phyloP scores from a whole-genome alignment of 2,888 invertebrate genomes.

The Lamellibrachia columna region DNA sequence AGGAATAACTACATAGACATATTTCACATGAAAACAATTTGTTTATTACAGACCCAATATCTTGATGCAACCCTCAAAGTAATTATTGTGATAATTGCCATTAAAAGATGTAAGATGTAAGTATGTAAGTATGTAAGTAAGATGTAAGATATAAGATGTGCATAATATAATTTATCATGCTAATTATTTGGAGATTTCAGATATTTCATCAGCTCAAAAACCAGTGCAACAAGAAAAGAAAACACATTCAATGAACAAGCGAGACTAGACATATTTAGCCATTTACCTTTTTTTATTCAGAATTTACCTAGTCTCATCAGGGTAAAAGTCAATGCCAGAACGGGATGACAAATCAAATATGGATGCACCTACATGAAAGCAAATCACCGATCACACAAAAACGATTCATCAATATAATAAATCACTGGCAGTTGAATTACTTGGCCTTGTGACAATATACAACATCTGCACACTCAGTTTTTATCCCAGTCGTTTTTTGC shows the following conservation, averaged over 20 bases:
- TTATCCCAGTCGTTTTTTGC: too few relatives aligned
- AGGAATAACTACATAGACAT: background rate
- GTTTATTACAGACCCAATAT: background rate
- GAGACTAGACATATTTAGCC: background rate
- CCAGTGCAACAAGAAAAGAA: background rate
- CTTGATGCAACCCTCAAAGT: too few relatives aligned
- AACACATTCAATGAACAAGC: background rate
- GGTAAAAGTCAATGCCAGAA: background rate
- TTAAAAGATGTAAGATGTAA: too few relatives aligned
- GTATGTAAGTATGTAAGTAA: too few relatives aligned
- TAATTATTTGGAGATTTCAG: too few relatives aligned
- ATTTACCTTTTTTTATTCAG: background rate
- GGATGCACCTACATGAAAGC: background rate
- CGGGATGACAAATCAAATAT: background rate
- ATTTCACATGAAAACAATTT: background rate
- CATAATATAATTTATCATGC: too few relatives aligned
- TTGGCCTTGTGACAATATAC: background rate
- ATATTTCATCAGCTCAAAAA: too few relatives aligned
- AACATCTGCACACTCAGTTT: background rate
- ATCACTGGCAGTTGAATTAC: background rate
- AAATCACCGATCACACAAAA: background rate
- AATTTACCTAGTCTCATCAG: background rate
- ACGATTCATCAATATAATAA: constrained; percentile 8
- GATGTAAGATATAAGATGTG: too few relatives aligned
- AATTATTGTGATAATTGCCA: too few relatives aligned